Evolutionary conservation across 2,888 invertebrate species (phyloP), one percentile per base, ranked within the genome.

Genomic region (Lochmaea capreae): DNA sequence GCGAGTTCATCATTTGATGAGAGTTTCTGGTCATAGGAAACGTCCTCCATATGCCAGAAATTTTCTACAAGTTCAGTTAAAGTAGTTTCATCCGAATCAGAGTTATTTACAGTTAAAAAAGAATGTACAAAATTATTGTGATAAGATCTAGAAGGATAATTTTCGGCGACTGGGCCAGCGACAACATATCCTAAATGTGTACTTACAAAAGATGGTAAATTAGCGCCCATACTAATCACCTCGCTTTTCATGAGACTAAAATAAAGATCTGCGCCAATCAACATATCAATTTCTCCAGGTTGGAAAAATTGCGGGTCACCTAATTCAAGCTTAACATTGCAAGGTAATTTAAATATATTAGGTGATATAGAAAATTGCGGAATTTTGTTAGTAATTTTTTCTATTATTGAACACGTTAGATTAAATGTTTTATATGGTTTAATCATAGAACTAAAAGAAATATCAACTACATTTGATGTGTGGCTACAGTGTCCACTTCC

Each of bases 81-180:
- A 58, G 8, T 58, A 22, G 6, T 58, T 58, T 58, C 26, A 58
- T 18, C 22, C 8, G 11, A 26, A 11, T 58, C 58, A 58, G 6
- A 8, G 2, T 58, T 58, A 58, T 58, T 58, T 10, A 58, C 58
- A 18, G 58, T 58, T 22, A 58, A 22, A 58, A 58, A 58, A 57
- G 57, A 57, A 18, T 11, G 58, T 2, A 58, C 26, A 58, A 54
- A 54, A 54, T 58, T 58, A 10, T 22, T 58, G 8, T 12, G 18
- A 58, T 58, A 3, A 22, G 12, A 18, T 11, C 58, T 58, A 22
- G 6, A 18, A 11, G 9, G 12, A 10, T 12, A 22, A 58, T 58
- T 6, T 58, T 22, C 58, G 22, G 58, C 6, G 58, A 58, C 58
- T 11, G 58, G 18, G 22, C 22, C 58, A 6, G 58, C 58, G 11